These are phyloP conservation scores for Teleogryllus occipitalis DNA, from an alignment of 1,140 invertebrate genomes.

Conservation along the genomic window DNA sequence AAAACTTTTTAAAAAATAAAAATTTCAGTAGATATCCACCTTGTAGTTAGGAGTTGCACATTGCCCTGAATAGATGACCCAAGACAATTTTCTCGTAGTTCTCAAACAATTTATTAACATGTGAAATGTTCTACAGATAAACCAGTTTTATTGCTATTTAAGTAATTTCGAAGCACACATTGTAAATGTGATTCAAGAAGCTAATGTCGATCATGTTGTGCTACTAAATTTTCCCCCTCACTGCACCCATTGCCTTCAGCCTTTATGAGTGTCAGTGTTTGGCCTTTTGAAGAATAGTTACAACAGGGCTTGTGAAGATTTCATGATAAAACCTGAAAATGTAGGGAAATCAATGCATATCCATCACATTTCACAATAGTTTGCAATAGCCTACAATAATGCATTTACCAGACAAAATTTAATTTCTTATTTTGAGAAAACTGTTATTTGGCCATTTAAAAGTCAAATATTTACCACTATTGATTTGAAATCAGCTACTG, in stretches of 20 bases:
- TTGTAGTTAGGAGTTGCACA: neutral
- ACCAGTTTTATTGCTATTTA: slow-evolving; percentile 4
- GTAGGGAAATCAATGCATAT: slow-evolving; percentile 30
- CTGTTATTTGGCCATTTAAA: slow-evolving; percentile 30
- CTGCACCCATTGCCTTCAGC: slow-evolving; percentile 36
- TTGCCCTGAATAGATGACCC: neutral
- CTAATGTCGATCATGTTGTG: slow-evolving; percentile 30
- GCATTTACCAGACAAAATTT: slow-evolving; percentile 33
- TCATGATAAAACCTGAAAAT: slow-evolving; percentile 29
- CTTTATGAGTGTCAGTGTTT: slow-evolving; percentile 34
- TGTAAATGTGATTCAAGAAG: neutral
- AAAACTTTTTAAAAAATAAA: slow-evolving; percentile 4
- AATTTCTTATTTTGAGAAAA: slow-evolving; percentile 26
- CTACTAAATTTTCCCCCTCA: slow-evolving; percentile 32
- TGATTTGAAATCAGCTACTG: slow-evolving; percentile 32
- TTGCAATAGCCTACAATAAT: slow-evolving; percentile 25
- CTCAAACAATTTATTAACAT: too few species aligned
- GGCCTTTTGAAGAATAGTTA: slow-evolving; percentile 34
- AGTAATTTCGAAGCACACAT: neutral
- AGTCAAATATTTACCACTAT: slow-evolving; percentile 28
- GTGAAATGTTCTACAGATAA: neutral
- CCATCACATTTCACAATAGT: slow-evolving; percentile 30
- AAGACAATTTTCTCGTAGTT: neutral
- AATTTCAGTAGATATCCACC: neutral
- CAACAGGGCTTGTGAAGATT: slow-evolving; percentile 36